These are phyloP conservation scores for Diadegma fenestrale DNA, from an alignment of 2,888 invertebrate genomes.

Conservation along the genomic window DNA sequence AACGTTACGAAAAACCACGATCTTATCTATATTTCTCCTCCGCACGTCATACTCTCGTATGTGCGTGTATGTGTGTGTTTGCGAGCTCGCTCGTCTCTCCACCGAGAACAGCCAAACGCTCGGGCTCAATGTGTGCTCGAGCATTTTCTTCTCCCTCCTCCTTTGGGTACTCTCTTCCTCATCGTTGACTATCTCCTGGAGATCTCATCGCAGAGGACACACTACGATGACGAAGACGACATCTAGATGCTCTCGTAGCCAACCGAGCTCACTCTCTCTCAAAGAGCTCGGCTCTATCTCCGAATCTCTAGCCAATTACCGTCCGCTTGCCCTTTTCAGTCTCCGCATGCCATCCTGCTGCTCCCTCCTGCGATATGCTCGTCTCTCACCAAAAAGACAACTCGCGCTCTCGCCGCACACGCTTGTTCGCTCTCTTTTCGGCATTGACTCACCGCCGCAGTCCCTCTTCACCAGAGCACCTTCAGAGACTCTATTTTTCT, in stretches of 20 bases:
- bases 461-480: conserved; percentile 22
- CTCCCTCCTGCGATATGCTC: background rate
- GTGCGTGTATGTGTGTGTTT: conserved; percentile 2
- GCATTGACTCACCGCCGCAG: conserved; percentile 44
- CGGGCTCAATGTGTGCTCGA: conserved; percentile 9
- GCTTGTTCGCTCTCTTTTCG: conserved; percentile 11
- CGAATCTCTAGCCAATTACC: conserved; percentile 75
- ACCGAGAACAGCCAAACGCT: conserved; percentile 40
- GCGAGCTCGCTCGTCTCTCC: background rate
- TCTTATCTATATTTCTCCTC: conserved; percentile 53
- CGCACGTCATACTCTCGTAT: background rate
- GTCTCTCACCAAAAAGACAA: conserved; percentile 1
- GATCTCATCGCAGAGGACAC: conserved; percentile 33
- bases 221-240: conserved; percentile 59
- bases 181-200: conserved; percentile 29
- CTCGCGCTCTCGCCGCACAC: background rate
- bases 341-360: conserved; percentile 64
- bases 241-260: conserved; percentile 30
- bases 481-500: conserved; percentile 12
- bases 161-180: conserved; percentile 17
- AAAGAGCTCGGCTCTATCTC: conserved; percentile 70
- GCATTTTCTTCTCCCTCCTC: conserved; percentile 14
- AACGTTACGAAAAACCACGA: conserved; percentile 56
- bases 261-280: conserved; percentile 67
- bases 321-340: conserved; percentile 72